phyloP scores from a whole-genome alignment of 2,113 vertebrate genomes.

The Lampris megalopsis region DNA sequence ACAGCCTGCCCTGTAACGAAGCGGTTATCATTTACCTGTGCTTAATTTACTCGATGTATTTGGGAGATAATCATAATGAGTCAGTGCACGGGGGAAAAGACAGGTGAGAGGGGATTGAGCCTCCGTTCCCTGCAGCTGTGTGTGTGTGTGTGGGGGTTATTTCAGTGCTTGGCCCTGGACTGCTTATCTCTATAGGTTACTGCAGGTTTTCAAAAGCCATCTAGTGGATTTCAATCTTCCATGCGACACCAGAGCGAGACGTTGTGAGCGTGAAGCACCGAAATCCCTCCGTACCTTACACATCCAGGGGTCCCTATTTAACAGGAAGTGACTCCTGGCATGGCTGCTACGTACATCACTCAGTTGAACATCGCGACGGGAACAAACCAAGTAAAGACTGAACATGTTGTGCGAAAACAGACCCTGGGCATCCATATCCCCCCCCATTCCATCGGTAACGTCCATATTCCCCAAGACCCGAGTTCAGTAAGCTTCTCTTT shows the following conservation, averaged over 20 bases:
- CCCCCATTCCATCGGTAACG: no score
- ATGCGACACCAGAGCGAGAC: no score
- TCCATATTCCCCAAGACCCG: background rate
- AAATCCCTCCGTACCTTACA: no score
- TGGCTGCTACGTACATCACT: no score
- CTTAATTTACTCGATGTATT: conserved; percentile 59
- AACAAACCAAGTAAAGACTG: no score
- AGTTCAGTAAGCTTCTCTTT: conserved; percentile 4
- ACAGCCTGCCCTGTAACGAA: conserved; percentile 42
- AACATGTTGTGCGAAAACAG: no score
- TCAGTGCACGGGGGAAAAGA: conserved; percentile 51
- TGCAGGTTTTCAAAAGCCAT: conserved; percentile 48
- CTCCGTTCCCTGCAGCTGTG: conserved; percentile 49
- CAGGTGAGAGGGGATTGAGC: conserved; percentile 73
- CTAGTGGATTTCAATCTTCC: conserved; percentile 48
- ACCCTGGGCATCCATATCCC: no score
- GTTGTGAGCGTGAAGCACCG: no score
- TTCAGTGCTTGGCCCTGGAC: conserved; percentile 42
- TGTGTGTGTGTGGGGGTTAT: conserved; percentile 63
- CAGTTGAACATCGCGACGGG: no score
- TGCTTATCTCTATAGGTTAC: conserved; percentile 59
- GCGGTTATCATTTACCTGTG: conserved; percentile 54
- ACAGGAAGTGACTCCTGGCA: no score
- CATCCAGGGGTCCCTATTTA: no score
- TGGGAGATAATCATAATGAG: conserved; percentile 71